Evolutionary conservation across 2,797 vertebrate genomes (phyloP).

Genomic region (Martes flavigula): DNA sequence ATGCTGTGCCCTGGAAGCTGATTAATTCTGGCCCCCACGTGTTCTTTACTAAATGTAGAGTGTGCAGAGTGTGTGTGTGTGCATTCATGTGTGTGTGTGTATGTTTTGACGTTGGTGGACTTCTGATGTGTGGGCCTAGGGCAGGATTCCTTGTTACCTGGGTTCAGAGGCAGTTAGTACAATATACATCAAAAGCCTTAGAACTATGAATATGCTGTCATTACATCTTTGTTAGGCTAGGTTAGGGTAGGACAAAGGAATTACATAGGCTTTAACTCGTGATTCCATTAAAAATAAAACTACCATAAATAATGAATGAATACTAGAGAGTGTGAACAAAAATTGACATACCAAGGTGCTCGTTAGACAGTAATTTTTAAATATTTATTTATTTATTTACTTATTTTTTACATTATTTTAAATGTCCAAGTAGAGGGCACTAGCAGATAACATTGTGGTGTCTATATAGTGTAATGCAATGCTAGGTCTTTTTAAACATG

Average conservation of each 20-base stretch:
- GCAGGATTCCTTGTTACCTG: not conserved
- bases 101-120: not conserved
- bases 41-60: not conserved
- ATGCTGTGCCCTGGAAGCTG: not conserved
- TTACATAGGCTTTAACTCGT: not conserved
- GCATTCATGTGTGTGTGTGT: not conserved
- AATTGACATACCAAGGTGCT: not conserved
- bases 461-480: not conserved
- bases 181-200: not conserved
- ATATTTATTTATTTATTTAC: not conserved
- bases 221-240: not conserved
- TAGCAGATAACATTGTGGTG: not conserved
- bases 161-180: not conserved
- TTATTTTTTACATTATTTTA: not conserved
- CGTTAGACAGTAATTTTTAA: not conserved
- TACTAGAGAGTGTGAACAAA: not conserved
- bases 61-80: not conserved
- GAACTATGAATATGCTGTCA: not conserved
- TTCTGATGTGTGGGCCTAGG: not conserved
- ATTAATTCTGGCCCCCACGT: not conserved
- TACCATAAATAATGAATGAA: not conserved
- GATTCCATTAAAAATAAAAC: not conserved
- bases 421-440: not conserved
- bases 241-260: not conserved
- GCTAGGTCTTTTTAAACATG: not conserved